These are phyloP conservation scores for Muscicapa comitata DNA, from an alignment of 2,797 vertebrate genomes.

Conservation along the genomic window DNA sequence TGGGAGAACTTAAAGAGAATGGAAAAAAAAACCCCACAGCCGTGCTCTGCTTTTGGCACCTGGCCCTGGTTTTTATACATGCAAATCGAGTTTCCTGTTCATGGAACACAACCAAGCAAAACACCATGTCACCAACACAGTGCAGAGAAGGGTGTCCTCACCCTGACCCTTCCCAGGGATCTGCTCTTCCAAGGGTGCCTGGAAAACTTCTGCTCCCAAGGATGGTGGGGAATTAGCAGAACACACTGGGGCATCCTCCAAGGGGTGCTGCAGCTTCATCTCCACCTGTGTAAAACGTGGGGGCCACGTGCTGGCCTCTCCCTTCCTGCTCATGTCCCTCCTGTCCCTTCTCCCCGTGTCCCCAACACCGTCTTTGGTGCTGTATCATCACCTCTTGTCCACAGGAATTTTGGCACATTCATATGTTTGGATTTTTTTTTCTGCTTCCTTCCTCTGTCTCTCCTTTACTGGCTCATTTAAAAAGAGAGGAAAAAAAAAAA, in stretches of 20 bases:
- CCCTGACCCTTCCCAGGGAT: neutral
- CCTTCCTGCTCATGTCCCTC: neutral
- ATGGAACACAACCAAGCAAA: neutral
- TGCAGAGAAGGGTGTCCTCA: neutral
- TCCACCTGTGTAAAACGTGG: accelerated
- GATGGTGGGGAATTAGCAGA: neutral
- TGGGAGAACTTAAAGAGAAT: neutral
- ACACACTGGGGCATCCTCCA: neutral
- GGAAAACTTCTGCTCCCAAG: neutral
- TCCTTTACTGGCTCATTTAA: constrained; percentile 25
- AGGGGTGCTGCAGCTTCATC: neutral
- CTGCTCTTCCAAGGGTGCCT: neutral
- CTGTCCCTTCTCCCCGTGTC: neutral
- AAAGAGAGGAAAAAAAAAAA: neutral
- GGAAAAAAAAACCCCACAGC: neutral
- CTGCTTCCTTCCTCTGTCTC: neutral
- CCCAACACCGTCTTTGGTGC: accelerated
- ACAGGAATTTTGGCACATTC: neutral
- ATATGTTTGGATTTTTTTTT: neutral
- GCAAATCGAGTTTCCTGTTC: neutral
- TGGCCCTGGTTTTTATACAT: constrained; percentile 14
- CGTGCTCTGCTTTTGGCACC: neutral
- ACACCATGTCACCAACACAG: neutral
- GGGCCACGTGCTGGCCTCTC: neutral
- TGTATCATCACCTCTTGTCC: neutral